Conservation (phyloP, 2,113 vertebrate genomes). For the Suricata suricatta region DNA sequence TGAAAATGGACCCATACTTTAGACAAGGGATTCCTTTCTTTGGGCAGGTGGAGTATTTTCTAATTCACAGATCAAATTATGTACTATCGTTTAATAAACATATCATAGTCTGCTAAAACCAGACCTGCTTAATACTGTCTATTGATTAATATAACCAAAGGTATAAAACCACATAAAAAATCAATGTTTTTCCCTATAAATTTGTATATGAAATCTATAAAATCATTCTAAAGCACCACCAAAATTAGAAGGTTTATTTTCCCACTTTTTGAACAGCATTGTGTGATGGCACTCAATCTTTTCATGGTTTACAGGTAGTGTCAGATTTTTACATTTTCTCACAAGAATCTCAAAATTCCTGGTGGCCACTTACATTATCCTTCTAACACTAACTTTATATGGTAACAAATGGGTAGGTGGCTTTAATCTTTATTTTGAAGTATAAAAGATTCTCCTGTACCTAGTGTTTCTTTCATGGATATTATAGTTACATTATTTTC, state of each 20-base stretch:
- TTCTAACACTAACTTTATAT: neutral
- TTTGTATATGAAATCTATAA: neutral
- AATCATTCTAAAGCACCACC: neutral
- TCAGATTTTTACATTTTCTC: constrained; percentile 26
- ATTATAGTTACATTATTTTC: neutral
- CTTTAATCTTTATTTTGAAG: constrained; percentile 22
- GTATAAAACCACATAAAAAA: neutral
- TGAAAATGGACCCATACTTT: constrained; percentile 78
- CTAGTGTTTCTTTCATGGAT: neutral
- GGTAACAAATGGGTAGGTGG: neutral
- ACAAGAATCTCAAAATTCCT: neutral
- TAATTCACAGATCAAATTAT: neutral
- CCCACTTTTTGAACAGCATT: neutral
- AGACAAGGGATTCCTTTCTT: constrained; percentile 84
- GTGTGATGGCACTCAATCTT: neutral
- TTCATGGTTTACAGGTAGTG: neutral
- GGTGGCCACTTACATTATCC: neutral
- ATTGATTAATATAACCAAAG: neutral
- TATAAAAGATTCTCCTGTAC: neutral
- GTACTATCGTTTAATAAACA: neutral
- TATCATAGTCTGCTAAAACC: neutral
- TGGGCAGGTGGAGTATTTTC: constrained; percentile 79
- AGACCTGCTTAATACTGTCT: neutral
- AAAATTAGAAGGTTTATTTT: neutral
- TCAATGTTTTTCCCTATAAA: neutral